Conservation (phyloP, 1,140 invertebrate species). For the Acromyrmex echinatior region DNA sequence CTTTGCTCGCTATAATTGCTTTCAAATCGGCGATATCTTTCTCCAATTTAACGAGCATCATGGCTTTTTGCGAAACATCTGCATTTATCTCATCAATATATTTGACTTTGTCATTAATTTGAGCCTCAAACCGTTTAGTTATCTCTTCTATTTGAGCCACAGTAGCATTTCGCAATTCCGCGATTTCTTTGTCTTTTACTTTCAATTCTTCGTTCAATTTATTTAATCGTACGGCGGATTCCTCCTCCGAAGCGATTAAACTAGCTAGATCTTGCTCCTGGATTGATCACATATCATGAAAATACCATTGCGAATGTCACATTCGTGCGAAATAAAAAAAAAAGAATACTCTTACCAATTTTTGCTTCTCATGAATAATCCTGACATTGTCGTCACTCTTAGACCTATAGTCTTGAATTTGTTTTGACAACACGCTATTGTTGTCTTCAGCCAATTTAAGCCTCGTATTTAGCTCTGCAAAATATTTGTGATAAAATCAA, state of each 20-base stretch:
- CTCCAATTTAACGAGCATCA: conserved; percentile 77
- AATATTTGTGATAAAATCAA: conserved; percentile 8
- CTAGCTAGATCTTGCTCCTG: conserved; percentile 77
- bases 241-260: conserved; percentile 68
- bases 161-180: conserved; percentile 78
- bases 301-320: neutral
- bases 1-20: conserved; percentile 80
- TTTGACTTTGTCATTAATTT: conserved; percentile 79
- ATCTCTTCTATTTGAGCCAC: conserved; percentile 78
- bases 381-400: conserved; percentile 65
- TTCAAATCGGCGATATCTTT: conserved; percentile 81
- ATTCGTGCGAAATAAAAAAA: conserved; percentile 27
- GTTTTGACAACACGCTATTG: conserved; percentile 68
- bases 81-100: conserved; percentile 78
- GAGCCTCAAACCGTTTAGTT: conserved; percentile 77
- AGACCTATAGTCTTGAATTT: conserved; percentile 68
- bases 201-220: conserved; percentile 76
- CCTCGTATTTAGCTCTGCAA: conserved; percentile 74
- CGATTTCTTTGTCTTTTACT: conserved; percentile 78
- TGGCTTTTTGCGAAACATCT: conserved; percentile 76
- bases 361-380: conserved; percentile 75
- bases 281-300: neutral
- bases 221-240: conserved; percentile 73
- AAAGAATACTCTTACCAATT: conserved; percentile 72
- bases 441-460: conserved; percentile 70